phyloP scores from a whole-genome alignment of 2,888 invertebrate genomes.

The Platycnemis pennipes region DNA sequence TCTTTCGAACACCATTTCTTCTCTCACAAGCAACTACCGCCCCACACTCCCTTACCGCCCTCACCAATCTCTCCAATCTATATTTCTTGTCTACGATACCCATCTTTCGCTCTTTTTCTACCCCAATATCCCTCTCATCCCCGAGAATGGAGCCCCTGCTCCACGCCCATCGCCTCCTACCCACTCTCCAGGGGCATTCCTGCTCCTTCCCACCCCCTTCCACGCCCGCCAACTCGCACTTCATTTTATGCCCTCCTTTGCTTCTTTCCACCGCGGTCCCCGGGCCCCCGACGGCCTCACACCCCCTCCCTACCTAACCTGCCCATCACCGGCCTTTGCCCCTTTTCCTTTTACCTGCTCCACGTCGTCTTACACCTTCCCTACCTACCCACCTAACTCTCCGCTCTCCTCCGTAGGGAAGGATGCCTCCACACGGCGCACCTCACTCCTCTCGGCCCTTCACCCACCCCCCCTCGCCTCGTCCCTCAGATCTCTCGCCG shows the following conservation, averaged over 20 bases:
- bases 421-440: not conserved
- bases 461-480: not conserved
- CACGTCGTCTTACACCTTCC: not conserved
- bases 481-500: not conserved
- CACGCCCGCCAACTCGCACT: not conserved
- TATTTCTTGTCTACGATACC: conserved; percentile 16
- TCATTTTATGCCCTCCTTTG: conserved; percentile 54
- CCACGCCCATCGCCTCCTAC: not conserved
- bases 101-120: not conserved
- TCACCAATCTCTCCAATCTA: conserved; percentile 49
- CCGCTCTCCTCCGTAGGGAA: not conserved
- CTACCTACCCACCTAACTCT: not conserved
- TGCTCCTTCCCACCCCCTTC: not conserved
- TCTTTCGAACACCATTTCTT: not conserved
- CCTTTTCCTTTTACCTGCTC: conserved; percentile 39
- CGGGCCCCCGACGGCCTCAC: not conserved
- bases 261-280: not conserved
- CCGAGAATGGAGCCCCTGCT: not conserved
- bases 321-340: not conserved
- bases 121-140: not conserved
- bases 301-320: not conserved
- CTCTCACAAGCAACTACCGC: too few relatives aligned
- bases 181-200: not conserved
- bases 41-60: not conserved
- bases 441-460: not conserved